Conservation (phyloP, 2,888 invertebrate genomes). For the Agrochola litura region DNA sequence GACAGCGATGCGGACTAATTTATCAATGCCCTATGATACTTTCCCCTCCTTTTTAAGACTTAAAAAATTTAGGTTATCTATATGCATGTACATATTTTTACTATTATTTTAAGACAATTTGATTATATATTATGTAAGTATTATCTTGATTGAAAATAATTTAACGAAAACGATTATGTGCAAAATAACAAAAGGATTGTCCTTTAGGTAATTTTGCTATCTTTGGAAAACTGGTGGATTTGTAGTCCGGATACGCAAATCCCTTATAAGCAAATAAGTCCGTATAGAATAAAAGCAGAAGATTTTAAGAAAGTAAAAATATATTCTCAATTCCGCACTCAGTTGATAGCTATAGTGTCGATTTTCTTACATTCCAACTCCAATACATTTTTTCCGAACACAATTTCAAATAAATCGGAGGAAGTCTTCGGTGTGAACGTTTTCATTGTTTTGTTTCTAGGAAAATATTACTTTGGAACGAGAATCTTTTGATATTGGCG, state of each 20-base stretch:
- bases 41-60: too few species aligned
- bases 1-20: too few species aligned
- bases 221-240: too few species aligned
- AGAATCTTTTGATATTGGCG: slow-evolving; percentile 4
- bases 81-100: too few species aligned
- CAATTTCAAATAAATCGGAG: slow-evolving; percentile 46
- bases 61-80: too few species aligned
- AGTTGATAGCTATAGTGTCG: slow-evolving; percentile 11
- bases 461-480: slow-evolving; percentile 16
- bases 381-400: slow-evolving; percentile 44
- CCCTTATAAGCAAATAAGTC: not conserved
- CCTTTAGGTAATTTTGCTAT: not conserved
- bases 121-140: too few species aligned
- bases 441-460: slow-evolving; percentile 3
- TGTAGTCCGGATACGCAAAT: not conserved
- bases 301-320: slow-evolving; percentile 19
- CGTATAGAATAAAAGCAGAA: not conserved
- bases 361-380: slow-evolving; percentile 19
- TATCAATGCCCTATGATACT: too few species aligned
- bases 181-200: not conserved
- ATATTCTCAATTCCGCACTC: slow-evolving; percentile 33
- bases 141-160: too few species aligned
- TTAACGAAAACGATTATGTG: not conserved
- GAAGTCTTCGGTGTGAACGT: slow-evolving; percentile 25
- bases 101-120: too few species aligned